phyloP scores from a whole-genome alignment of 2,888 invertebrate species.

The Junonia oenone region DNA sequence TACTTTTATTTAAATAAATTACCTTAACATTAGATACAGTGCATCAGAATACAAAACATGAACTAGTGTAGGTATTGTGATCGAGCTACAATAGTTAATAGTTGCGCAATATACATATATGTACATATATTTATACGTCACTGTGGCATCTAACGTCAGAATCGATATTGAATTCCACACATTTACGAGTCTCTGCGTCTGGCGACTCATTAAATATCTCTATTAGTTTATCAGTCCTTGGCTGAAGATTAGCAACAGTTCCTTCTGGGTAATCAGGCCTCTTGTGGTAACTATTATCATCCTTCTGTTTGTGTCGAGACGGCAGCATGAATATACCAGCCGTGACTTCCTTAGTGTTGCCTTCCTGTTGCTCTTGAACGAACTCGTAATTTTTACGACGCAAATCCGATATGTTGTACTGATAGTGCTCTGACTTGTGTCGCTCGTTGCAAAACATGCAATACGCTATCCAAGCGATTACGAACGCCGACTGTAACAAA shows the following conservation, averaged over 20 bases:
- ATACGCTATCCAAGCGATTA: slow-evolving; percentile 61
- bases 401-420: slow-evolving; percentile 57
- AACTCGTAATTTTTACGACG: slow-evolving; percentile 46
- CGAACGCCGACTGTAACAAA: slow-evolving; percentile 51
- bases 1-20: background rate
- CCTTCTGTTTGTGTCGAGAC: slow-evolving; percentile 50
- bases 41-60: slow-evolving; percentile 10
- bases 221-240: slow-evolving; percentile 51
- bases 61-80: slow-evolving; percentile 18
- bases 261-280: slow-evolving; percentile 69
- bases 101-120: slow-evolving; percentile 21
- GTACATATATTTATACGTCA: slow-evolving; percentile 43
- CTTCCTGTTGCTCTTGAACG: slow-evolving; percentile 42
- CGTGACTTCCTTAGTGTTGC: slow-evolving; percentile 41
- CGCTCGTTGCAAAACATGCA: slow-evolving; percentile 67
- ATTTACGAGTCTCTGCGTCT: slow-evolving; percentile 43
- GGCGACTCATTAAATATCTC: slow-evolving; percentile 49
- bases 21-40: slow-evolving; percentile 7
- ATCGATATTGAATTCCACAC: slow-evolving; percentile 57
- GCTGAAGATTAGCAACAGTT: slow-evolving; percentile 43
- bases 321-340: slow-evolving; percentile 62
- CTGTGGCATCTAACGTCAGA: slow-evolving; percentile 45
- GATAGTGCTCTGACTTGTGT: slow-evolving; percentile 55
- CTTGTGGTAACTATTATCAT: slow-evolving; percentile 47
- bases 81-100: slow-evolving; percentile 11